A percentile compares a stretch with the other conserved stretches of the same genome.
phyloP scores from a whole-genome alignment of 2,888 invertebrate species.

The Bugula neritina region DNA sequence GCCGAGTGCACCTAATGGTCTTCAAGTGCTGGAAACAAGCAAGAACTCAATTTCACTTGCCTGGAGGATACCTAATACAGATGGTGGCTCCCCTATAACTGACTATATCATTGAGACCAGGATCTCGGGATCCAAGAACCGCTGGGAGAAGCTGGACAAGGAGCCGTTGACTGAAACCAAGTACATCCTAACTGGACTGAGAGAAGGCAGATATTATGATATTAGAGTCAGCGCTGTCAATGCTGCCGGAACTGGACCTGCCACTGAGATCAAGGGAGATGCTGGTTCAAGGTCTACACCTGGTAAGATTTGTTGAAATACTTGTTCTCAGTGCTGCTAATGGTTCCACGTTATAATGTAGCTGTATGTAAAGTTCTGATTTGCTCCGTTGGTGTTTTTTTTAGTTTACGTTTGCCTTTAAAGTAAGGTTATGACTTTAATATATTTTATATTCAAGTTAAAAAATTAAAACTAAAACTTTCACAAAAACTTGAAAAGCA shows the following conservation, averaged over 20 bases:
- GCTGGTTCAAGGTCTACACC: constrained; percentile 56
- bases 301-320: too few relatives aligned
- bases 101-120: constrained; percentile 47
- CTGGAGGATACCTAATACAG: constrained; percentile 46
- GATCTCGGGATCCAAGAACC: constrained; percentile 26
- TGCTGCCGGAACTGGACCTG: constrained; percentile 41
- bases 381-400: too few relatives aligned
- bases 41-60: constrained; percentile 34
- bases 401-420: too few relatives aligned
- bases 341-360: too few relatives aligned
- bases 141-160: constrained; percentile 28
- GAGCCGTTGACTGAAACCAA: constrained; percentile 29
- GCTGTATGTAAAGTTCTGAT: too few relatives aligned
- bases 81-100: constrained; percentile 49
- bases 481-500: too few relatives aligned
- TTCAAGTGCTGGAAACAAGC: neutral
- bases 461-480: too few relatives aligned
- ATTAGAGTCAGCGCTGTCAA: constrained; percentile 52
- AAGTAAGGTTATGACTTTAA: too few relatives aligned
- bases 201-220: constrained; percentile 44
- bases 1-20: constrained; percentile 23
- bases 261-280: constrained; percentile 35
- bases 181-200: constrained; percentile 35
- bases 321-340: too few relatives aligned
- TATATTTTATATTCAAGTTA: too few relatives aligned